Evolutionary conservation across 2,888 invertebrate species (phyloP).

Genomic region (Andrena trimmerana): DNA sequence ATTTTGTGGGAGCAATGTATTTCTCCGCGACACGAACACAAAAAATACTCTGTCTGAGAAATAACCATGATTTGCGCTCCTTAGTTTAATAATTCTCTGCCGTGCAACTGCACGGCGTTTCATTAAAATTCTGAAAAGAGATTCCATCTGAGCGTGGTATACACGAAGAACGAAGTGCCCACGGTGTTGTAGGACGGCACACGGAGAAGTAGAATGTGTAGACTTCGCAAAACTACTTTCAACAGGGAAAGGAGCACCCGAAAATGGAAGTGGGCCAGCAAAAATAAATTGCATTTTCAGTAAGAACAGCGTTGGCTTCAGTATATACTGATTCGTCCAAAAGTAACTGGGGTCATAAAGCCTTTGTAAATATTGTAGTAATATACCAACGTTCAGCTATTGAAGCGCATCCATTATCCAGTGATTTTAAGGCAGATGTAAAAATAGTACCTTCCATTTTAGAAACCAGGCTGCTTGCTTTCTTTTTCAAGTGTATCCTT

Average conservation of each 20-base stretch:
- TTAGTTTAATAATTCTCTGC: slow-evolving; percentile 14
- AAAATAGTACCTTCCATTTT: too few relatives aligned
- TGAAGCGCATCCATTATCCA: not conserved
- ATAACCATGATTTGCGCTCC: slow-evolving; percentile 9
- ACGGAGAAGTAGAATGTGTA: slow-evolving; percentile 35
- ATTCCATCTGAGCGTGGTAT: slow-evolving; percentile 27
- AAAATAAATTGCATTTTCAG: slow-evolving; percentile 50
- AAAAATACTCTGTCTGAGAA: too few relatives aligned
- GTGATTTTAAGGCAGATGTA: too few relatives aligned
- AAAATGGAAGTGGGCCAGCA: slow-evolving; percentile 49
- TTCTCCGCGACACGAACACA: too few relatives aligned
- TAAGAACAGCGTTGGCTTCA: slow-evolving; percentile 20
- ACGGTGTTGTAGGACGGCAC: not conserved
- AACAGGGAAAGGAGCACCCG: slow-evolving; percentile 17
- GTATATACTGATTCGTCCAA: slow-evolving; percentile 20
- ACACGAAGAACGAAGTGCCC: slow-evolving; percentile 44
- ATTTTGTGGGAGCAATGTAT: too few relatives aligned
- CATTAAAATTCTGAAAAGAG: slow-evolving; percentile 50
- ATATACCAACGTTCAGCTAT: not conserved
- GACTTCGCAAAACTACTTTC: slow-evolving; percentile 35
- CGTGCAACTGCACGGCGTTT: slow-evolving; percentile 15
- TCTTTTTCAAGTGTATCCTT: too few relatives aligned
- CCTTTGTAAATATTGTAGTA: slow-evolving; percentile 13
- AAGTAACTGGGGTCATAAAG: slow-evolving; percentile 3
- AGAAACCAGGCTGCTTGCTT: too few relatives aligned